These are phyloP conservation scores for Catalaphyllia jardinei DNA, from an alignment of 64 coral and sea anemone species.

Conservation along the genomic window DNA sequence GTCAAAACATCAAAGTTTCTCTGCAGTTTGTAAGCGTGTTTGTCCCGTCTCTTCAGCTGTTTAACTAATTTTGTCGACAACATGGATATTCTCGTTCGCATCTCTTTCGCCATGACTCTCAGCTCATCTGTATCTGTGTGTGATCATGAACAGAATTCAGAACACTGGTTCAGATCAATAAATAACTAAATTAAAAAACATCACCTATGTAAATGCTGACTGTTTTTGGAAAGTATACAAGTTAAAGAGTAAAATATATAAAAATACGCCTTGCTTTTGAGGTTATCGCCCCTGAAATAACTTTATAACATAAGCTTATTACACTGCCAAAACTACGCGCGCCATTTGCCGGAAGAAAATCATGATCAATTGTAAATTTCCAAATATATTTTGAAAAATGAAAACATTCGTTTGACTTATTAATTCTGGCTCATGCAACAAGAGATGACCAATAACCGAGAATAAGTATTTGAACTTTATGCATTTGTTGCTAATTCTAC, in stretches of 20 bases:
- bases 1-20: slow-evolving; percentile 98
- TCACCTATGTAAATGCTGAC: not conserved
- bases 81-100: slow-evolving; percentile 86
- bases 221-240: slow-evolving; percentile 10
- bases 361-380: not conserved
- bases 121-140: slow-evolving; percentile 87
- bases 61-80: slow-evolving; percentile 93
- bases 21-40: slow-evolving; percentile 95
- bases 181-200: slow-evolving; percentile 26
- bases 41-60: slow-evolving; percentile 95
- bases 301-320: too few species aligned
- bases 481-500: not conserved
- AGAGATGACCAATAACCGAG: not conserved
- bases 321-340: too few species aligned
- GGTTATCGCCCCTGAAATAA: not conserved
- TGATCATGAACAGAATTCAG: slow-evolving; percentile 4
- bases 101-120: slow-evolving; percentile 74
- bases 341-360: not conserved
- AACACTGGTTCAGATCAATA: not conserved
- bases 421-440: not conserved
- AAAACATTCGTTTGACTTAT: not conserved
- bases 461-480: not conserved
- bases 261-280: not conserved
- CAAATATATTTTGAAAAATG: not conserved
- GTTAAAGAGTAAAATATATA: not conserved